Evolutionary conservation across 1,140 invertebrate genomes (phyloP).

Genomic region (Bombus superbus): DNA sequence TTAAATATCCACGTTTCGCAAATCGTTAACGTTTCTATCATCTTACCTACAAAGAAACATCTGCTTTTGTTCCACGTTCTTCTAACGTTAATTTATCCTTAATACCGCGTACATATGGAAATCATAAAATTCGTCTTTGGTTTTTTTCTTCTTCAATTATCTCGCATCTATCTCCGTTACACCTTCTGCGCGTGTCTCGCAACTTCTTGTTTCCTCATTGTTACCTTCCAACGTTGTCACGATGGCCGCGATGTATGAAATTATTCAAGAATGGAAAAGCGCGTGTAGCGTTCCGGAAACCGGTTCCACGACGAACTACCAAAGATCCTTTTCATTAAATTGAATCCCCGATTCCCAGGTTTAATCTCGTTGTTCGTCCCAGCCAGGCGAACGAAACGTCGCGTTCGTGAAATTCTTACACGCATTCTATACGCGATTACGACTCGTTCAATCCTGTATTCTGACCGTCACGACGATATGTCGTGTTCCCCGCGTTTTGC

Average conservation of each 20-base stretch:
- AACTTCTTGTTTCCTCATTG: background rate
- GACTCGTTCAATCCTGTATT: background rate
- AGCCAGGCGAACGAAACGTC: background rate
- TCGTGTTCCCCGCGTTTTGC: background rate
- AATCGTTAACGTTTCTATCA: too few relatives aligned
- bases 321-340: conserved; percentile 25
- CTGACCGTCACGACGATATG: too few relatives aligned
- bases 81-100: too few relatives aligned
- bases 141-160: too few relatives aligned
- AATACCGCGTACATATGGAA: too few relatives aligned
- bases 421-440: conserved; percentile 15
- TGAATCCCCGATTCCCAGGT: conserved; percentile 21
- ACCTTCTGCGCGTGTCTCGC: background rate
- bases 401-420: conserved; percentile 37
- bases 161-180: too few relatives aligned
- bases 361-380: conserved; percentile 26
- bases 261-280: background rate
- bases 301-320: too few relatives aligned
- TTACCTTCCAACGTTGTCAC: background rate
- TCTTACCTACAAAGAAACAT: too few relatives aligned
- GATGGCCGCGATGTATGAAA: background rate
- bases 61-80: too few relatives aligned
- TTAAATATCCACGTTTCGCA: background rate
- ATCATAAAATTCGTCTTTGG: too few relatives aligned
- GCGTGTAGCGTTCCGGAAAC: conserved; percentile 1